These are phyloP conservation scores for Sparus aurata DNA, from an alignment of 2,797 vertebrate species.

Conservation along the genomic window DNA sequence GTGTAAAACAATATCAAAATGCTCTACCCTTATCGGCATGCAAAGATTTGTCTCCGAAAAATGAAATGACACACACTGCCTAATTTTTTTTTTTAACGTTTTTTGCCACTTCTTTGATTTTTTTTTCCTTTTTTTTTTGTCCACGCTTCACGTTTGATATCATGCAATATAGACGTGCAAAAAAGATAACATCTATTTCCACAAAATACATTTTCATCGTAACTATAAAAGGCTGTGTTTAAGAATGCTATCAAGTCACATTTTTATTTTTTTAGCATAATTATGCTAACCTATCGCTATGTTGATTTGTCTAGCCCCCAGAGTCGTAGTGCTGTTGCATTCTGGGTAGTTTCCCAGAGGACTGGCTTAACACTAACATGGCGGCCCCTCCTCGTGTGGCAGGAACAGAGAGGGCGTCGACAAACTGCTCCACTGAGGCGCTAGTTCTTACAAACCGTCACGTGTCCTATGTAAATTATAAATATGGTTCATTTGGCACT, in stretches of 20 bases:
- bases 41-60: constrained; percentile 83
- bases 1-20: constrained; percentile 83
- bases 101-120: constrained; percentile 59
- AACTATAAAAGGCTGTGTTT: constrained; percentile 90
- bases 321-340: constrained; percentile 82
- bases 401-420: constrained; percentile 77
- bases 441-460: constrained; percentile 71
- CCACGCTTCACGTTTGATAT: constrained; percentile 88
- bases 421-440: constrained; percentile 75
- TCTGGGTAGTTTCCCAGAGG: constrained; percentile 74
- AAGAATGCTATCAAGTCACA: constrained; percentile 89
- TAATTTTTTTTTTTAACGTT: constrained; percentile 68
- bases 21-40: constrained; percentile 85
- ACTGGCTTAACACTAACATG: constrained; percentile 76
- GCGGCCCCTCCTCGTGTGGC: constrained; percentile 70
- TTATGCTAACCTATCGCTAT: constrained; percentile 83
- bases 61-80: constrained; percentile 83
- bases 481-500: constrained; percentile 90
- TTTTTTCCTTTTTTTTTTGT: constrained; percentile 76
- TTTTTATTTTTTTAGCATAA: constrained; percentile 80
- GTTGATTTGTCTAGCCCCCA: constrained; percentile 81
- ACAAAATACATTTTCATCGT: constrained; percentile 89
- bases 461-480: constrained; percentile 75
- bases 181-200: constrained; percentile 91
- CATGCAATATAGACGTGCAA: constrained; percentile 92